Conservation (phyloP, 2,113 vertebrate species). For the Colaptes auratus region DNA sequence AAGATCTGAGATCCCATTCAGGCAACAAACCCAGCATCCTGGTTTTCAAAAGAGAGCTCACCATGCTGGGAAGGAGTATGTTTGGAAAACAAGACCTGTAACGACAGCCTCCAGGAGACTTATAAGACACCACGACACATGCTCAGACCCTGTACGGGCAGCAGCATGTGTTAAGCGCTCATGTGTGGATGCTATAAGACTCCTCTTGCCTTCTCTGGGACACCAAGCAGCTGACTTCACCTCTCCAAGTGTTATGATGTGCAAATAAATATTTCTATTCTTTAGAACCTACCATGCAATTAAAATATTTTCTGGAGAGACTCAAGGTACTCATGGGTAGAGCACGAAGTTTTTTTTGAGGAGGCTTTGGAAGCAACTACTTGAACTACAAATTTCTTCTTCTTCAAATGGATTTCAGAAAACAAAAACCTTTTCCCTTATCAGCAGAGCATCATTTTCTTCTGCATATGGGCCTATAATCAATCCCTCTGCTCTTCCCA, state of each 20-base stretch:
- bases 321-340: neutral
- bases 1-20: neutral
- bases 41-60: neutral
- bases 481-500: neutral
- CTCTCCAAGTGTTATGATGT: neutral
- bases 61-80: rapidly evolving
- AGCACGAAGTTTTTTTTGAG: neutral
- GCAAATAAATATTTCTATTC: neutral
- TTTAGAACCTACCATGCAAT: neutral
- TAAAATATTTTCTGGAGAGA: neutral
- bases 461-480: neutral
- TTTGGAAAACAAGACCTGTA: neutral
- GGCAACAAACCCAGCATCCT: neutral
- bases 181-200: neutral
- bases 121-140: rapidly evolving
- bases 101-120: neutral
- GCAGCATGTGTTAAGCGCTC: neutral
- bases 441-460: neutral
- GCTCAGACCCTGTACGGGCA: neutral
- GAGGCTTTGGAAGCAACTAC: neutral
- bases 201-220: neutral
- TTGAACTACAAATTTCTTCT: neutral
- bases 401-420: neutral
- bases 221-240: neutral
- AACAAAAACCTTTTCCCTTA: neutral